phyloP scores from a whole-genome alignment of 2,113 vertebrate genomes.

The Solenodon paradoxus region DNA sequence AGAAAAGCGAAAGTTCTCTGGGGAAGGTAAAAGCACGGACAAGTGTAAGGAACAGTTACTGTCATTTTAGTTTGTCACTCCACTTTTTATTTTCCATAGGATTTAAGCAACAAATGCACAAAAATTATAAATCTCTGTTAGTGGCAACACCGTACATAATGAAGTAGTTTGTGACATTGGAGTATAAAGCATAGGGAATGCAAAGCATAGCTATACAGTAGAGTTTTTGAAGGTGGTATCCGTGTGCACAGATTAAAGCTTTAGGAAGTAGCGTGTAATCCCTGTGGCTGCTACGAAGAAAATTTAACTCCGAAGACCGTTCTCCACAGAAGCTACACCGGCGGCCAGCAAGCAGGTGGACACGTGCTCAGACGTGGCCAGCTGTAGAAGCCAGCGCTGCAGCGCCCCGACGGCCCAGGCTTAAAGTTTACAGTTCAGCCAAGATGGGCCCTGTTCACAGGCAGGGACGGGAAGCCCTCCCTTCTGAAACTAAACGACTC shows the following conservation, averaged over 20 bases:
- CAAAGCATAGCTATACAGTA: background rate
- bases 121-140: background rate
- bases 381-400: too few relatives aligned
- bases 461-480: too few relatives aligned
- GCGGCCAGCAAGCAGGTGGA: background rate
- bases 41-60: background rate
- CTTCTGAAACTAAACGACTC: too few relatives aligned
- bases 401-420: too few relatives aligned
- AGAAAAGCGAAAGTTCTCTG: background rate
- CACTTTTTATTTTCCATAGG: background rate
- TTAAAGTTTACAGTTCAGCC: too few relatives aligned
- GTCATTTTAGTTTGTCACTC: background rate
- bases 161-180: background rate
- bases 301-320: background rate
- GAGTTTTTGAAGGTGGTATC: background rate
- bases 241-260: too few relatives aligned
- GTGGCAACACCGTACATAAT: background rate
- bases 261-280: background rate
- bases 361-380: background rate
- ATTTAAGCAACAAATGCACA: background rate
- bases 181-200: background rate
- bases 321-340: background rate
- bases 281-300: background rate
- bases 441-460: too few relatives aligned
- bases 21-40: background rate